A percentile compares a stretch with the other conserved stretches of the same genome.
Conservation (phyloP, 1,140 invertebrate genomes). For the Drosophila cardini region DNA sequence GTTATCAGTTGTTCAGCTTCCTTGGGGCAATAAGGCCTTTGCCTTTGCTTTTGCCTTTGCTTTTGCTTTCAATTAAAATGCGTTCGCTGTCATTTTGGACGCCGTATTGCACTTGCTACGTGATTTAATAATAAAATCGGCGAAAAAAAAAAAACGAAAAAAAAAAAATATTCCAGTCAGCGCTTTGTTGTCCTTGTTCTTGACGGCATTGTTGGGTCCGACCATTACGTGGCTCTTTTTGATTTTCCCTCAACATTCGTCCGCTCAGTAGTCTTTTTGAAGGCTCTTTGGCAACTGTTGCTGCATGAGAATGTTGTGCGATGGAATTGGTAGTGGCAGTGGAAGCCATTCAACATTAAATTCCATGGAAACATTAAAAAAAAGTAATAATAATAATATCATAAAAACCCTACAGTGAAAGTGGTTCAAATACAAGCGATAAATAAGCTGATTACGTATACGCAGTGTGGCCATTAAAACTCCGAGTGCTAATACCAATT, state of each 20-base stretch:
- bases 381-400: background rate
- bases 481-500: constrained; percentile 12
- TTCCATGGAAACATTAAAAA: too few species aligned
- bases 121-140: constrained; percentile 82
- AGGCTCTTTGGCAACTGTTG: constrained; percentile 27
- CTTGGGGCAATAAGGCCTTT: constrained; percentile 21
- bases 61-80: constrained; percentile 78
- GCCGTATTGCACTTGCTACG: constrained; percentile 81
- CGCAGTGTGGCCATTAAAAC: constrained; percentile 20
- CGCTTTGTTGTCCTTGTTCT: constrained; percentile 71
- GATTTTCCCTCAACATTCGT: constrained; percentile 8
- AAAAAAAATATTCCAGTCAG: constrained; percentile 74
- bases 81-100: constrained; percentile 82
- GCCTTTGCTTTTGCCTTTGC: constrained; percentile 18
- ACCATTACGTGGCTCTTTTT: constrained; percentile 71
- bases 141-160: constrained; percentile 50
- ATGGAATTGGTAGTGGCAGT: background rate
- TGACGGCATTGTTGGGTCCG: constrained; percentile 37
- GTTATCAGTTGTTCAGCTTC: constrained; percentile 29
- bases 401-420: constrained; percentile 1
- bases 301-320: constrained; percentile 1
- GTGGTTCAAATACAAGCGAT: constrained; percentile 9
- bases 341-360: constrained; percentile 20
- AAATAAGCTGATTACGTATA: constrained; percentile 42
- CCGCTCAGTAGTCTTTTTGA: constrained; percentile 21